Conservation (phyloP, 2,113 vertebrate species). For the Sisor rabdophorus region DNA sequence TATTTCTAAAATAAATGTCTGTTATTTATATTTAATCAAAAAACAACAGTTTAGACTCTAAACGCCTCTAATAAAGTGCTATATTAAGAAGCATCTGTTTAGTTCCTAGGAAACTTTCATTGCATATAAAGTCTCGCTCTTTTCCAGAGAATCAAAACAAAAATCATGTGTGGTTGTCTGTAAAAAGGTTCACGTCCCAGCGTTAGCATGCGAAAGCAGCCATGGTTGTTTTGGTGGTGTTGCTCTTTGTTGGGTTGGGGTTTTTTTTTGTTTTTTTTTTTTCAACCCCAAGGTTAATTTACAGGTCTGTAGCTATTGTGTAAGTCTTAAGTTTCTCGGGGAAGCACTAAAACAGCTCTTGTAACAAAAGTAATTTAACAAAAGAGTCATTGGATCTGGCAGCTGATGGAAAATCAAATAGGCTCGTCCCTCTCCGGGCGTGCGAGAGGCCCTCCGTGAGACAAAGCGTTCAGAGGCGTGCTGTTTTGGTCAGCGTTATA, state of each 20-base stretch:
- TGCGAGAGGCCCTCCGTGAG: conserved; percentile 33
- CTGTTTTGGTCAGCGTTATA: conserved; percentile 51
- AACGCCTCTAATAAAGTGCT: conserved; percentile 7
- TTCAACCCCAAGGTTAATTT: conserved; percentile 26
- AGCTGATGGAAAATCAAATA: conserved; percentile 32
- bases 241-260: not conserved
- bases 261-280: not conserved
- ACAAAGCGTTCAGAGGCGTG: conserved; percentile 47
- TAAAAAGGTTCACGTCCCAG: conserved; percentile 4
- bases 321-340: conserved; percentile 28
- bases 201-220: conserved; percentile 20
- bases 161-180: conserved; percentile 30
- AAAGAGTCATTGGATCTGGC: conserved; percentile 40
- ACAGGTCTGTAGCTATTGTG: conserved; percentile 24
- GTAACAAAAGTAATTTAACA: conserved; percentile 35
- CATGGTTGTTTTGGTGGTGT: not conserved
- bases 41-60: not conserved
- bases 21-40: not conserved
- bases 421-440: conserved; percentile 34
- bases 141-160: conserved; percentile 34
- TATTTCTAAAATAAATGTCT: not conserved
- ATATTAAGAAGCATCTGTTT: conserved; percentile 9
- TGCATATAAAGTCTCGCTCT: conserved; percentile 7
- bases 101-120: conserved; percentile 6
- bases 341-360: conserved; percentile 28